Evolutionary conservation across 2,888 invertebrate genomes (phyloP).

Genomic region (Melinopterus prodromus): DNA sequence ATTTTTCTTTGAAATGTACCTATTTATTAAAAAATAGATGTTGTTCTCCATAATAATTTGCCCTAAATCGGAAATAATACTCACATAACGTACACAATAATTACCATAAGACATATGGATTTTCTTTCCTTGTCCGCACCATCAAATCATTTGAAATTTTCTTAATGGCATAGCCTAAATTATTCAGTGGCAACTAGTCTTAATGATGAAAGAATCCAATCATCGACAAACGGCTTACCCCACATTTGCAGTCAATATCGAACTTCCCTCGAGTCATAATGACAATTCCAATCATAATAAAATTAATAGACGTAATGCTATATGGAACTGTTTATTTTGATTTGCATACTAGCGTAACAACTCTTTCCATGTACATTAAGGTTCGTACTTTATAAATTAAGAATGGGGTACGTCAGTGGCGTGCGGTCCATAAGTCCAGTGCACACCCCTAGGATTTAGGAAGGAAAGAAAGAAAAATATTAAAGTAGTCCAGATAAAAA

Average conservation of each 20-base stretch:
- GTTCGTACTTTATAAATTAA: neutral
- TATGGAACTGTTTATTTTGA: constrained; percentile 8
- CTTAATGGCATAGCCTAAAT: constrained; percentile 19
- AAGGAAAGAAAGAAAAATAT: too few relatives aligned
- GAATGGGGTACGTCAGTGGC: too few relatives aligned
- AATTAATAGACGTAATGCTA: neutral
- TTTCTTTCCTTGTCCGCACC: neutral
- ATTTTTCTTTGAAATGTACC: too few relatives aligned
- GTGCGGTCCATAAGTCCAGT: too few relatives aligned
- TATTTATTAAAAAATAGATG: too few relatives aligned
- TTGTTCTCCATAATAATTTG: neutral
- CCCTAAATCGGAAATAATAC: neutral
- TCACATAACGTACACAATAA: neutral
- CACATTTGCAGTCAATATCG: neutral
- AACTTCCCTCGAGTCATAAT: neutral
- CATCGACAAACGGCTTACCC: neutral
- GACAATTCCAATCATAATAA: constrained; percentile 4
- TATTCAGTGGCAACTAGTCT: constrained; percentile 12
- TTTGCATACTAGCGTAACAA: constrained; percentile 12
- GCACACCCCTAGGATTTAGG: too few relatives aligned
- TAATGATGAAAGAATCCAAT: constrained; percentile 20
- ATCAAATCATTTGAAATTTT: constrained; percentile 4
- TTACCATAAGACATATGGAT: neutral
- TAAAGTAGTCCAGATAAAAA: too few relatives aligned
- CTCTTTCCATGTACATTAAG: neutral